Percentiles rank a stretch among this genome's conserved stretches.
Evolutionary conservation across 1,140 invertebrate genomes (phyloP).

Genomic region (Diploscapter pachys): DNA sequence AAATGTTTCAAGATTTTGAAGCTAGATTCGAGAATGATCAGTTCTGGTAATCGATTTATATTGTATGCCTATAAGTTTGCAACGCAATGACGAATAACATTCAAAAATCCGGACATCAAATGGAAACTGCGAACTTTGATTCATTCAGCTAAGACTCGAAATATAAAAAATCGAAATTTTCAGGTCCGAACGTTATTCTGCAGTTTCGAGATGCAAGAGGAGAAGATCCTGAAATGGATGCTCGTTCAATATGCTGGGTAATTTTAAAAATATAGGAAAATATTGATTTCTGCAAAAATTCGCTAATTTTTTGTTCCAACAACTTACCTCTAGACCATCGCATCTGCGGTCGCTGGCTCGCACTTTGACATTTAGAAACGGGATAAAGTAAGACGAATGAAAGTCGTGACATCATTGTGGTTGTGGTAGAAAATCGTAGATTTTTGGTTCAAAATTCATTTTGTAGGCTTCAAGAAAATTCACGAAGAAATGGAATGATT

Average conservation of each 20-base stretch:
- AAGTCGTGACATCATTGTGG: slow-evolving; percentile 3
- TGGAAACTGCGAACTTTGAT: no score
- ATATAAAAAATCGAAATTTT: slow-evolving; percentile 6
- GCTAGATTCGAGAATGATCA: not conserved
- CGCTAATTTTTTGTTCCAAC: slow-evolving; percentile 21
- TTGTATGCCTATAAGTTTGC: not conserved
- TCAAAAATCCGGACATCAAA: slow-evolving; percentile 5
- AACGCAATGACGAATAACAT: slow-evolving; percentile 4
- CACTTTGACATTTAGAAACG: slow-evolving; percentile 52
- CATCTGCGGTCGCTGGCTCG: slow-evolving; percentile 55
- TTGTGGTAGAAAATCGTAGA: slow-evolving; percentile 4
- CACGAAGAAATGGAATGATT: no score
- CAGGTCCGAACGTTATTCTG: slow-evolving; percentile 56
- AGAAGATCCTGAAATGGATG: slow-evolving; percentile 58
- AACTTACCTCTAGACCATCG: slow-evolving; percentile 43
- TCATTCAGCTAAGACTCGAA: no score
- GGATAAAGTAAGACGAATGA: slow-evolving; percentile 49
- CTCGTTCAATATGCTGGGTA: slow-evolving; percentile 58
- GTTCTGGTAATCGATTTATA: not conserved
- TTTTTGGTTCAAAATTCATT: slow-evolving; percentile 21
- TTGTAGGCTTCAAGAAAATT: not conserved
- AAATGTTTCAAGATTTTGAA: not conserved
- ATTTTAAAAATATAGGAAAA: not conserved
- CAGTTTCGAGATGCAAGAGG: slow-evolving; percentile 57
- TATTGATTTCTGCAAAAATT: not conserved